Evolutionary conservation across 53 echinoderm and acorn worm species (phyloP).

Genomic region (Zoroaster sp.): DNA sequence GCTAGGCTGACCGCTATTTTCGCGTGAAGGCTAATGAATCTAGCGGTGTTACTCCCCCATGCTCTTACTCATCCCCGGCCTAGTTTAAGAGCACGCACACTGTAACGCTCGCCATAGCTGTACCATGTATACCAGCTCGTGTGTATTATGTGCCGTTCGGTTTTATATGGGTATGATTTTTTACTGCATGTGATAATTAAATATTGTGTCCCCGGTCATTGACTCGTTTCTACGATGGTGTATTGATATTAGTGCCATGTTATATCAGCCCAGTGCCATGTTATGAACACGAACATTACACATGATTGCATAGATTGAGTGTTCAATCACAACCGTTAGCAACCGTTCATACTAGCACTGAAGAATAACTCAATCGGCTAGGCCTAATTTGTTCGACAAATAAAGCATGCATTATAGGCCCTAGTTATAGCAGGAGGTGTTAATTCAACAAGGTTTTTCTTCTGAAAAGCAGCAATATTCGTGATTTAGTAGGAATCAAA

Average conservation of each 20-base stretch:
- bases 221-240: not conserved
- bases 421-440: too few species aligned
- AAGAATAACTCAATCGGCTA: too few species aligned
- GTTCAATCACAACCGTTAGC: too few species aligned
- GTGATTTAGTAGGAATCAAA: too few species aligned
- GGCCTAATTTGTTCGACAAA: too few species aligned
- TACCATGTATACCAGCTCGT: too few species aligned
- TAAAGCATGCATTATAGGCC: too few species aligned
- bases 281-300: not conserved
- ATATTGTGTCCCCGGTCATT: not conserved
- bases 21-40: slow-evolving; percentile 22
- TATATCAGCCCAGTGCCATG: not conserved
- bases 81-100: not conserved
- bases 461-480: too few species aligned
- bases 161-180: not conserved
- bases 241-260: not conserved
- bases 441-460: too few species aligned
- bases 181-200: not conserved
- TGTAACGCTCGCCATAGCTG: not conserved
- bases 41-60: slow-evolving; percentile 28
- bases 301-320: not conserved
- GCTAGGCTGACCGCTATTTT: slow-evolving; percentile 40
- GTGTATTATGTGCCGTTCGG: not conserved
- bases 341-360: too few species aligned
- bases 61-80: not conserved